Evolutionary conservation across 2,797 vertebrate genomes (phyloP).

Genomic region (Sebastes jordani): DNA sequence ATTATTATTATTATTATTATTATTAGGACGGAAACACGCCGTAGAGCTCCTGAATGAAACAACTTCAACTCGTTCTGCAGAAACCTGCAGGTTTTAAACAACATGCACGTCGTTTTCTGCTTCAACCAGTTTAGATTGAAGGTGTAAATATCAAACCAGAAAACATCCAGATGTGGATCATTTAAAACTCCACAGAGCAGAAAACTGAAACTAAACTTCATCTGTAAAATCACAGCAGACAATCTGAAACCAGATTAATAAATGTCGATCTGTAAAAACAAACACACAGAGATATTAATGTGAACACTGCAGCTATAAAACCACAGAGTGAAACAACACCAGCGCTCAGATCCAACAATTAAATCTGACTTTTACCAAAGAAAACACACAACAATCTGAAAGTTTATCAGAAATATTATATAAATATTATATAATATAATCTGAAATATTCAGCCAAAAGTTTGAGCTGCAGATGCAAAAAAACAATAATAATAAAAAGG

Average conservation of each 20-base stretch:
- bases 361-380: background rate
- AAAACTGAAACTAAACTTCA: no score
- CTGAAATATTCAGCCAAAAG: background rate
- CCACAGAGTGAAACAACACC: background rate
- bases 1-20: no score
- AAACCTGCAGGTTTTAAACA: background rate
- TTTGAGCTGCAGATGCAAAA: background rate
- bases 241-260: background rate
- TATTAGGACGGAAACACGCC: no score
- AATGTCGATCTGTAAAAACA: background rate
- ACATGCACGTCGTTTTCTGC: background rate
- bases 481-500: no score
- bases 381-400: background rate
- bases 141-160: background rate
- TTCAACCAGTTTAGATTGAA: background rate
- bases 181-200: background rate
- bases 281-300: background rate
- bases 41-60: background rate
- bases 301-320: background rate
- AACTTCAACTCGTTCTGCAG: background rate
- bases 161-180: background rate
- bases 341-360: background rate
- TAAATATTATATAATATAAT: no score
- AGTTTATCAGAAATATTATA: no score
- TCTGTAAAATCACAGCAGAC: background rate